These are phyloP conservation scores for Tanypteryx hageni DNA, from an alignment of 2,888 invertebrate genomes.

Conservation along the genomic window DNA sequence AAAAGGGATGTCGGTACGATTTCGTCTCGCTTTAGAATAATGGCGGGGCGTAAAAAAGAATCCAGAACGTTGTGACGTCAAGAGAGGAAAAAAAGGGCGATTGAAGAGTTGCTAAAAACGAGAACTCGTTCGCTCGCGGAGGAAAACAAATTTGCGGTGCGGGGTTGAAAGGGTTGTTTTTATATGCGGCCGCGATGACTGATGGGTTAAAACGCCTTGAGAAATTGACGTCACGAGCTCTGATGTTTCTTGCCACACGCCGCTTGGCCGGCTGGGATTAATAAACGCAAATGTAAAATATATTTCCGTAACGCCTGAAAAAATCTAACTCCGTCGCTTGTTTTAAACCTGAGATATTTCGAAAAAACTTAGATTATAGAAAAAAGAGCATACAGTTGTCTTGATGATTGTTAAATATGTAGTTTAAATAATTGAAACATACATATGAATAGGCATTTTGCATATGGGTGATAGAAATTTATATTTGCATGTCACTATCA, in stretches of 20 bases:
- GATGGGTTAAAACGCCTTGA: background rate
- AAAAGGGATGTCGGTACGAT: too few relatives aligned
- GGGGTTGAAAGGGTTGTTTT: background rate
- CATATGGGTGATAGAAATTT: too few relatives aligned
- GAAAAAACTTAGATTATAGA: background rate
- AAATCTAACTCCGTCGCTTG: background rate
- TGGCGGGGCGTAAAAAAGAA: background rate
- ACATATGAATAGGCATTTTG: too few relatives aligned
- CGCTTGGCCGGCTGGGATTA: background rate
- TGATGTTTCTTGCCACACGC: background rate
- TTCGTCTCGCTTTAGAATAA: background rate
- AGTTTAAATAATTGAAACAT: too few relatives aligned
- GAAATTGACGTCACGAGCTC: background rate
- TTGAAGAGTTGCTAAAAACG: slow-evolving; percentile 8
- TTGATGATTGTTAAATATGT: too few relatives aligned
- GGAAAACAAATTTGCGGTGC: background rate
- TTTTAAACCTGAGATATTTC: background rate
- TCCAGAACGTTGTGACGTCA: background rate
- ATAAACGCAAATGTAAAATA: background rate
- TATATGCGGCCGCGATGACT: background rate
- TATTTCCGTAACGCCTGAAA: background rate
- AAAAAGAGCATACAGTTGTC: too few relatives aligned
- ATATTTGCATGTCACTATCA: too few relatives aligned
- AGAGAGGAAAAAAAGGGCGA: background rate
- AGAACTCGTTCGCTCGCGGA: background rate